phyloP scores from a whole-genome alignment of 2,113 vertebrate genomes.

The Notechis scutatus region DNA sequence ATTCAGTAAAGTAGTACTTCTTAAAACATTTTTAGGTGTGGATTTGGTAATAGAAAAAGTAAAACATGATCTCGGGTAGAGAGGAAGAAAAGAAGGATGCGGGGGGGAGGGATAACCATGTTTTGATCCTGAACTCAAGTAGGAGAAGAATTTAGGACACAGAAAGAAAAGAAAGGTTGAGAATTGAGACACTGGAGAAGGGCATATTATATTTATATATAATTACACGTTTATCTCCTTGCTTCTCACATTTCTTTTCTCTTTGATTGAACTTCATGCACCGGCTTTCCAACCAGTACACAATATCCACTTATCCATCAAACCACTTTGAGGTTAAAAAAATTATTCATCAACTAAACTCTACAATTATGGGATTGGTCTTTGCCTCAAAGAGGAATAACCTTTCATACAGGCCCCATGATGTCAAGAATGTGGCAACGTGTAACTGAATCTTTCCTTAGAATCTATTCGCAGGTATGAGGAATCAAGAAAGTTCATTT shows the following conservation, averaged over 20 bases:
- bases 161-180: neutral
- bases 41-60: neutral
- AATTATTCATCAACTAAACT: neutral
- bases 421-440: neutral
- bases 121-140: neutral
- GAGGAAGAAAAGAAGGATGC: neutral
- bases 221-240: neutral
- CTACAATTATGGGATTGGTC: neutral
- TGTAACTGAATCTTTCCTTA: neutral
- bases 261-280: neutral
- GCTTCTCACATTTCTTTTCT: slow-evolving; percentile 6
- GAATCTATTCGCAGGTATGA: neutral
- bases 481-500: neutral
- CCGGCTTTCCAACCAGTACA: neutral
- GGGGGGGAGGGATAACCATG: neutral
- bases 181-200: neutral
- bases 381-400: neutral
- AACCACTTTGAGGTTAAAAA: neutral
- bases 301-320: neutral
- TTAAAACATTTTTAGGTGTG: neutral
- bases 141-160: neutral
- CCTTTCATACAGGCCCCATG: neutral
- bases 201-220: neutral
- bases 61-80: neutral
- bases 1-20: neutral